Evolutionary conservation across 2,113 vertebrate species (phyloP).

Genomic region (Isichthys henryi): DNA sequence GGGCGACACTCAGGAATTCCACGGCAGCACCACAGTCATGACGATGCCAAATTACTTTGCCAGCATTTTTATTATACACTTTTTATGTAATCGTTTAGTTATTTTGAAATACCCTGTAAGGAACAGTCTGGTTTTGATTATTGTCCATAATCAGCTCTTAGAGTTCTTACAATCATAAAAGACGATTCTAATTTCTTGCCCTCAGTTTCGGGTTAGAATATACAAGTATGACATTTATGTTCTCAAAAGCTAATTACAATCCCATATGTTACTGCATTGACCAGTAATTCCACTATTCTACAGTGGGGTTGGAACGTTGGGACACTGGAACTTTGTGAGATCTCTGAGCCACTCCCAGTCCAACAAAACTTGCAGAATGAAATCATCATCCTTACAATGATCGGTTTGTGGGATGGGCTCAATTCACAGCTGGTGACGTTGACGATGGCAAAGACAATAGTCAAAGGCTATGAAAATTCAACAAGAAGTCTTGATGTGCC

Average conservation of each 20-base stretch:
- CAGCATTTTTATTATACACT: background rate
- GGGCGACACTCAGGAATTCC: background rate
- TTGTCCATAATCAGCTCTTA: background rate
- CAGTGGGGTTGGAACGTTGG: background rate
- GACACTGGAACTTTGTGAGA: background rate
- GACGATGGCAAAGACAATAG: background rate
- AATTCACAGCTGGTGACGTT: background rate
- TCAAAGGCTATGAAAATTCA: background rate
- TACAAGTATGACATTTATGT: background rate
- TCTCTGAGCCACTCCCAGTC: background rate
- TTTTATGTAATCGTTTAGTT: background rate
- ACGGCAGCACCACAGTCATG: background rate
- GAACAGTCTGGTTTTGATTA: background rate
- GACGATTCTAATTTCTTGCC: background rate
- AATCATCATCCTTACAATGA: background rate
- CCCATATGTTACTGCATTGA: background rate
- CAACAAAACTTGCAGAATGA: constrained; percentile 2
- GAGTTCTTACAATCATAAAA: background rate
- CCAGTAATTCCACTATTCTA: background rate
- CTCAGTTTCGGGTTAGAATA: background rate
- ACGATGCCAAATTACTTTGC: background rate
- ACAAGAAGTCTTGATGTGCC: background rate
- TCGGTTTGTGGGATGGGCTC: background rate
- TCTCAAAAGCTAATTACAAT: background rate
- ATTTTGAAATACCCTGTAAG: background rate